phyloP scores from a whole-genome alignment of 1,140 invertebrate species.

The Trichoplusia ni region DNA sequence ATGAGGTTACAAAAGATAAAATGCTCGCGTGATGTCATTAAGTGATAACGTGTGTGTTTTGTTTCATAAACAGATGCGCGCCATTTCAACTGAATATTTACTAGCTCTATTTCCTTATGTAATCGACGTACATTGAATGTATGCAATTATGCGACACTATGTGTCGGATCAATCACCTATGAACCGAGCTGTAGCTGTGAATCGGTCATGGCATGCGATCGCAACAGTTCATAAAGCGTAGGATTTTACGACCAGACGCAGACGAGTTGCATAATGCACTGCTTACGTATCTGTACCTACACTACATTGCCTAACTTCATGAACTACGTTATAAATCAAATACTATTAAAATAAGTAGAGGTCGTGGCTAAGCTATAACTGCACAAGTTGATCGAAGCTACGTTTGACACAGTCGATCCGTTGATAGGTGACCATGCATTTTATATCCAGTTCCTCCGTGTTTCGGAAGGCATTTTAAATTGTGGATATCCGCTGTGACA shows the following conservation, averaged over 20 bases:
- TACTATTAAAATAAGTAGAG: no score
- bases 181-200: constrained; percentile 48
- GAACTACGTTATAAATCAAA: no score
- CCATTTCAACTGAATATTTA: not conserved
- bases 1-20: not conserved
- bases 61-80: not conserved
- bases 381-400: no score
- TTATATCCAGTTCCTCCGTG: no score
- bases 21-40: not conserved
- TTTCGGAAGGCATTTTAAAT: no score
- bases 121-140: constrained; percentile 1
- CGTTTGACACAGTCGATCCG: no score
- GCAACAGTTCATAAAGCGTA: constrained; percentile 35
- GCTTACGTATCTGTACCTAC: no score
- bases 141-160: constrained; percentile 21
- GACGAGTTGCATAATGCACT: constrained; percentile 21
- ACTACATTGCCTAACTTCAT: not conserved
- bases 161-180: constrained; percentile 58
- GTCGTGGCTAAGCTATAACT: no score
- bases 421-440: no score
- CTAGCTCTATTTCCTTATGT: not conserved
- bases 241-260: constrained; percentile 24
- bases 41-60: not conserved
- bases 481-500: no score
- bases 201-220: constrained; percentile 57